Conservation (phyloP, 1,140 invertebrate genomes). For the Bombus fervidus region DNA sequence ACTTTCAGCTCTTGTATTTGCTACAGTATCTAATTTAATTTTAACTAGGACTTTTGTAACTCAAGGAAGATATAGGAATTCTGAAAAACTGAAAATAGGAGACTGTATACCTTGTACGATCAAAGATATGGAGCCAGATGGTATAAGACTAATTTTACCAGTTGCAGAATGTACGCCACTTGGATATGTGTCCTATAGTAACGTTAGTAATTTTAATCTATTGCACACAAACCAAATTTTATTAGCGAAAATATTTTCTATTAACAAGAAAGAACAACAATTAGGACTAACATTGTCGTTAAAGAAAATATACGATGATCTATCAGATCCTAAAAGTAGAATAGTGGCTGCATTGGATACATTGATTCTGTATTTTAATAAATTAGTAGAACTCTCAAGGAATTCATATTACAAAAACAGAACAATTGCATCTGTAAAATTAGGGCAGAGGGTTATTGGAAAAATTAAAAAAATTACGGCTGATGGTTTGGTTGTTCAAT, state of each 20-base stretch:
- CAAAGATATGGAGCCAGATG: constrained; percentile 56
- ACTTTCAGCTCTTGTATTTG: constrained; percentile 72
- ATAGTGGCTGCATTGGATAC: constrained; percentile 68
- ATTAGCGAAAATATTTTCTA: constrained; percentile 66
- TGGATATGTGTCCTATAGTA: constrained; percentile 56
- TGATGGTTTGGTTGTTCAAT: too few species aligned
- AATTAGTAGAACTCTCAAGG: constrained; percentile 67
- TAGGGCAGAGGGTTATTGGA: constrained; percentile 74
- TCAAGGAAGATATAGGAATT: constrained; percentile 35
- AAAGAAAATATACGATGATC: constrained; percentile 59
- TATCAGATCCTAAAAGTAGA: constrained; percentile 47
- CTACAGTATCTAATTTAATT: constrained; percentile 68
- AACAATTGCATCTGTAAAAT: constrained; percentile 63
- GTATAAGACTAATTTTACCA: constrained; percentile 69
- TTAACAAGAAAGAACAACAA: constrained; percentile 56
- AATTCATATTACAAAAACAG: constrained; percentile 65
- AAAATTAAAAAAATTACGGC: constrained; percentile 43
- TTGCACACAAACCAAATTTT: constrained; percentile 69
- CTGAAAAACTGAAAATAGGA: constrained; percentile 66
- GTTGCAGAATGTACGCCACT: constrained; percentile 61
- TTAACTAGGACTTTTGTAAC: constrained; percentile 70
- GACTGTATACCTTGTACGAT: constrained; percentile 73
- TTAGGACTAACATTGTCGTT: constrained; percentile 64
- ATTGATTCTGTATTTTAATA: constrained; percentile 72
- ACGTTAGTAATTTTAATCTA: constrained; percentile 58